These are phyloP conservation scores for Amblyteles armatorius DNA, from an alignment of 2,888 invertebrate species.

Conservation along the genomic window DNA sequence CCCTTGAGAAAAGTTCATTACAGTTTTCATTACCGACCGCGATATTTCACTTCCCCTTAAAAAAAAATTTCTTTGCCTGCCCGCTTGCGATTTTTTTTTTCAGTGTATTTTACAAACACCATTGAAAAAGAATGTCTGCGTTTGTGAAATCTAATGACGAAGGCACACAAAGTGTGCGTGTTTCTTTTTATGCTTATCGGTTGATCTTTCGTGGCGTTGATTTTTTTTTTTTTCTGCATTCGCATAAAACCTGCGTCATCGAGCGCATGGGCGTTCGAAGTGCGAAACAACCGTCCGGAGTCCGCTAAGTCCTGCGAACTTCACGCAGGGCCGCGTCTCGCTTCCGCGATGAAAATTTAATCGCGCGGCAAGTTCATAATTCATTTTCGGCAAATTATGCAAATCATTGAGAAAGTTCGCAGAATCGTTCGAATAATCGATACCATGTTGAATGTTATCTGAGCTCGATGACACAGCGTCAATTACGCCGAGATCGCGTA, in stretches of 20 bases:
- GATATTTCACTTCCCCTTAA: too few species aligned
- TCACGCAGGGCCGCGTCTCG: neutral
- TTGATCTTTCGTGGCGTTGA: neutral
- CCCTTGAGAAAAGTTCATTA: too few species aligned
- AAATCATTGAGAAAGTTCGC: slow-evolving; percentile 25
- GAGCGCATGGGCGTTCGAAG: neutral
- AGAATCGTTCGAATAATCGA: slow-evolving; percentile 3
- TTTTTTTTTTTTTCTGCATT: neutral
- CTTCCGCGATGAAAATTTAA: neutral
- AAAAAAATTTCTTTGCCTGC: too few species aligned
- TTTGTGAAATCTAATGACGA: too few species aligned
- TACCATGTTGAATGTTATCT: neutral
- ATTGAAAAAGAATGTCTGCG: too few species aligned
- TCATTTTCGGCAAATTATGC: neutral
- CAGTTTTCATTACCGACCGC: too few species aligned
- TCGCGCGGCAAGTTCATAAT: neutral
- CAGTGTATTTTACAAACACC: too few species aligned
- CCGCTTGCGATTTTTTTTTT: too few species aligned
- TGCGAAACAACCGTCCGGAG: neutral
- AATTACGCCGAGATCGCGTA: neutral
- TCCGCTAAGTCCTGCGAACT: neutral
- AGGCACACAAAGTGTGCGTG: too few species aligned
- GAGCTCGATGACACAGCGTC: neutral
- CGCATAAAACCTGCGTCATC: neutral
- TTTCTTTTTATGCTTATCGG: neutral